Conservation (phyloP, 1,140 invertebrate genomes). For the Papilio machaon region DNA sequence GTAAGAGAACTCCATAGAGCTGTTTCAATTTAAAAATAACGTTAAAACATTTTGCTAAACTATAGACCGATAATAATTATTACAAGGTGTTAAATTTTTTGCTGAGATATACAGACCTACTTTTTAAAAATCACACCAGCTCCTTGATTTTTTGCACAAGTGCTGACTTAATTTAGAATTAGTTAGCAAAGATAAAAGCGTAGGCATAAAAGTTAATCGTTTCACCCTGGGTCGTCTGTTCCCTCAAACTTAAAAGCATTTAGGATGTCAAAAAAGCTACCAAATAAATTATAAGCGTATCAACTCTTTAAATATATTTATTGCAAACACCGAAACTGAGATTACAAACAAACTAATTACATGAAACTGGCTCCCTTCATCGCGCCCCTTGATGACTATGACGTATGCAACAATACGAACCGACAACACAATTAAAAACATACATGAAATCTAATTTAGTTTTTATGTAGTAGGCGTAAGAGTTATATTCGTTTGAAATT, state of each 20-base stretch:
- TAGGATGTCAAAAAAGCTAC: neutral
- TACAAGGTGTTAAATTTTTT: too few relatives aligned
- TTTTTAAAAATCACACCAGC: too few relatives aligned
- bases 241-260: too few relatives aligned
- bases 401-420: slow-evolving; percentile 58
- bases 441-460: slow-evolving; percentile 33
- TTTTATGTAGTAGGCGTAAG: slow-evolving; percentile 35
- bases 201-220: too few relatives aligned
- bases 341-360: slow-evolving; percentile 74
- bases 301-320: slow-evolving; percentile 51
- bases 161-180: neutral
- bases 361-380: slow-evolving; percentile 64
- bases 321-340: slow-evolving; percentile 61
- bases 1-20: slow-evolving; percentile 51
- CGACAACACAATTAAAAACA: slow-evolving; percentile 42
- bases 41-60: too few relatives aligned
- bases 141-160: slow-evolving; percentile 24
- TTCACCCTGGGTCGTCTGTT: too few relatives aligned
- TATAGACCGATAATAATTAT: too few relatives aligned
- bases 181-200: neutral
- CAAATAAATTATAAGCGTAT: neutral
- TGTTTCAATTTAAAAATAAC: slow-evolving; percentile 33
- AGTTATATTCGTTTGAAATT: slow-evolving; percentile 11
- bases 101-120: too few relatives aligned
- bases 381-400: slow-evolving; percentile 57